These are phyloP conservation scores for Echinops telfairi DNA, from an alignment of 2,113 vertebrate species.

Conservation along the genomic window DNA sequence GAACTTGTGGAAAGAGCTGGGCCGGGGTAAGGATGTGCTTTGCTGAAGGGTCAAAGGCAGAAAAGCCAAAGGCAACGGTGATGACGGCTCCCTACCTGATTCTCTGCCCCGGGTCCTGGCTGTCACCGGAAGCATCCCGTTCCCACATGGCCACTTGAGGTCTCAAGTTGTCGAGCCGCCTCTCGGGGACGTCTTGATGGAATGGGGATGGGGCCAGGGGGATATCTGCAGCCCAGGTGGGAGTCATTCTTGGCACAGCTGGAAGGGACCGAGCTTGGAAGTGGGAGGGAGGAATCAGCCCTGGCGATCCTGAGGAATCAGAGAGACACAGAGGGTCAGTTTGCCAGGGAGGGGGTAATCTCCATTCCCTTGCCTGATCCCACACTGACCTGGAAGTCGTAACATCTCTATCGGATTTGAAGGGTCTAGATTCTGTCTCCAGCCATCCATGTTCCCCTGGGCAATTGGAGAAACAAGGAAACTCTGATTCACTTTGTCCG, in stretches of 20 bases:
- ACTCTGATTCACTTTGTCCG: slow-evolving; percentile 63
- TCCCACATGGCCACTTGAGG: slow-evolving; percentile 44
- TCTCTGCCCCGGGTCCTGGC: slow-evolving; percentile 51
- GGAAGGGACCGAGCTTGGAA: slow-evolving; percentile 79
- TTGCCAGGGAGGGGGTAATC: background rate
- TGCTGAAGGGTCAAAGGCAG: background rate
- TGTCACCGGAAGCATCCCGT: background rate
- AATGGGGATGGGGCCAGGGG: background rate
- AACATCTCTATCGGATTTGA: slow-evolving; percentile 62
- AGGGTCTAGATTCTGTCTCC: slow-evolving; percentile 65
- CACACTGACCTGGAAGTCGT: slow-evolving; percentile 78
- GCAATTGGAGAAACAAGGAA: slow-evolving; percentile 71
- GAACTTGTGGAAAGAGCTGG: background rate
- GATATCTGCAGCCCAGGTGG: slow-evolving; percentile 63
- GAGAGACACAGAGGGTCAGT: slow-evolving; percentile 36
- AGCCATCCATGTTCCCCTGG: slow-evolving; percentile 63
- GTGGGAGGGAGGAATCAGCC: slow-evolving; percentile 84
- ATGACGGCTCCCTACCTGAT: slow-evolving; percentile 73
- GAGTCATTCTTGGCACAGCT: slow-evolving; percentile 60
- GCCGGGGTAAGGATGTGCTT: background rate
- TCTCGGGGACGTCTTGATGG: slow-evolving; percentile 62
- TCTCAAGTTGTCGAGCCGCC: slow-evolving; percentile 62
- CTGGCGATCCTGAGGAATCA: slow-evolving; percentile 71
- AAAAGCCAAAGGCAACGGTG: background rate
- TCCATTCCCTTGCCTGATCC: background rate